phyloP scores from a whole-genome alignment of 1,140 invertebrate genomes.

The Drosophila seguyi region DNA sequence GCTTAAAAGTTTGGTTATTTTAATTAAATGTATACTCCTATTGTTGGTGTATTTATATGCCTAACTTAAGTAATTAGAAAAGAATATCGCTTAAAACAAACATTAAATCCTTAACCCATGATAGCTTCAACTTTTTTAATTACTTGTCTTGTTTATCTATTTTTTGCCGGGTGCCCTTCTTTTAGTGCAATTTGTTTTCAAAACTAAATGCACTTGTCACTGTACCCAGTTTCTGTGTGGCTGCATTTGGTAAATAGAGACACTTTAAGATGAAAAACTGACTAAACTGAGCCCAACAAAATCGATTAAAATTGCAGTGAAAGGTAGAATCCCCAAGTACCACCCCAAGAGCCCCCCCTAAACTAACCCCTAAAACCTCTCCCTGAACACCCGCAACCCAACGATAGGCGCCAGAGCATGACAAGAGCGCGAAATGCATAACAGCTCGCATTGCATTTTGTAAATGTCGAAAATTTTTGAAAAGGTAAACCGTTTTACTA shows the following conservation, averaged over 20 bases:
- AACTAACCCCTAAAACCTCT: not conserved
- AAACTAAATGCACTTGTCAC: constrained; percentile 1
- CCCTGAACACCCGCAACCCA: not conserved
- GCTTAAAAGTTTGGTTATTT: not conserved
- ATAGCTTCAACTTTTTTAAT: not conserved
- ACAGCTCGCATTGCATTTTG: constrained; percentile 44
- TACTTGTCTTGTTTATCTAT: not conserved
- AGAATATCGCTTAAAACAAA: too few relatives aligned
- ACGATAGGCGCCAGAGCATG: constrained; percentile 45
- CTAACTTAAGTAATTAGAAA: not conserved
- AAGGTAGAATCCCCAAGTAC: not conserved
- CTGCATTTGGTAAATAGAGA: constrained; percentile 9
- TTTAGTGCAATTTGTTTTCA: constrained; percentile 6
- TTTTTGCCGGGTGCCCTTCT: not conserved
- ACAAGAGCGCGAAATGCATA: constrained; percentile 51
- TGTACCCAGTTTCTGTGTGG: constrained; percentile 6
- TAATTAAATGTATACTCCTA: not conserved
- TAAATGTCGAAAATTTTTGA: constrained; percentile 43
- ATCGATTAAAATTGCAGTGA: constrained; percentile 20
- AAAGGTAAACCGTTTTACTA: constrained; percentile 53
- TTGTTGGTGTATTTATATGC: not conserved
- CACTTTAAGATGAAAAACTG: constrained; percentile 8
- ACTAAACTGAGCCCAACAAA: constrained; percentile 29
- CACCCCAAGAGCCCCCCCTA: too few relatives aligned
- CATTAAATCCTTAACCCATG: too few relatives aligned